Conservation (phyloP, 2,113 vertebrate species). For the Deroptyus accipitrinus region DNA sequence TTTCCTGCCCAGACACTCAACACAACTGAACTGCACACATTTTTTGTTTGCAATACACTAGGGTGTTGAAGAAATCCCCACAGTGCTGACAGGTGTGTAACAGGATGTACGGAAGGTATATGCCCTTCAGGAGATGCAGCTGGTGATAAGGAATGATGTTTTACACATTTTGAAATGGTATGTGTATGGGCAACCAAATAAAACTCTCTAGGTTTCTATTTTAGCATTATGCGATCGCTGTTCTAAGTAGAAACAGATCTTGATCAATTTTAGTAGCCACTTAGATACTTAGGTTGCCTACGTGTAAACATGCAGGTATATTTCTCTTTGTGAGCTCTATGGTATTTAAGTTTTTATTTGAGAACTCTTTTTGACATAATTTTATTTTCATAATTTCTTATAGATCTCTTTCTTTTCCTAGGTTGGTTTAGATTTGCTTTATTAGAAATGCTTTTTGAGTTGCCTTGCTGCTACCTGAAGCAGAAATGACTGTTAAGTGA, state of each 20-base stretch:
- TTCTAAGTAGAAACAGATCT: background rate
- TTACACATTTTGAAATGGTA: background rate
- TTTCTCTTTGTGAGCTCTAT: background rate
- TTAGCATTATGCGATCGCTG: background rate
- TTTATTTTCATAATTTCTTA: background rate
- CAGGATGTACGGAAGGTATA: background rate
- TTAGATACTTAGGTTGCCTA: background rate
- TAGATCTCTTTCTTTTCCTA: background rate
- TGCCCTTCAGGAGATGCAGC: background rate
- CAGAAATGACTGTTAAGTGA: background rate
- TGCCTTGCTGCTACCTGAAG: background rate
- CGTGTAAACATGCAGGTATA: background rate
- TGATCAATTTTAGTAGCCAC: background rate
- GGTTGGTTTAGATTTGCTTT: background rate
- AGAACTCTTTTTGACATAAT: background rate
- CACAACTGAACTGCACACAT: background rate
- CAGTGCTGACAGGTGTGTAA: background rate
- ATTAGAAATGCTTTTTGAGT: background rate
- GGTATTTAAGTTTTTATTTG: background rate
- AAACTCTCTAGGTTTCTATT: background rate
- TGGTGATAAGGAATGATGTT: background rate
- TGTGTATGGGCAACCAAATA: background rate
- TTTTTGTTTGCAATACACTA: background rate
- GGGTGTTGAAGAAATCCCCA: background rate
- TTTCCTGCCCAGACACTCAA: background rate